phyloP scores from a whole-genome alignment of 2,888 invertebrate species.

The Eumacrocentrus americanus region DNA sequence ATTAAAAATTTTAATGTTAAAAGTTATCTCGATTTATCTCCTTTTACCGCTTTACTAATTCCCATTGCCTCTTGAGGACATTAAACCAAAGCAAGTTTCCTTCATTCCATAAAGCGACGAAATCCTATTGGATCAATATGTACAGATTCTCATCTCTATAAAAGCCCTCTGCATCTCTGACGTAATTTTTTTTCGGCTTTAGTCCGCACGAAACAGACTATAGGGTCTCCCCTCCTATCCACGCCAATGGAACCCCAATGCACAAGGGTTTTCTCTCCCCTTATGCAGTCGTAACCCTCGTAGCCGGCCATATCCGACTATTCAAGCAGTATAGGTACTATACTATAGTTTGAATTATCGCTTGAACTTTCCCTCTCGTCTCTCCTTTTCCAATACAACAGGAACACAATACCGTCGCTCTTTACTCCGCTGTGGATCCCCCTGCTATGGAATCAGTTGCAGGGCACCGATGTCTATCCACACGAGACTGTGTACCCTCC shows the following conservation, averaged over 20 bases:
- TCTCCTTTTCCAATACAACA: no score
- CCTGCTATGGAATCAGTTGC: neutral
- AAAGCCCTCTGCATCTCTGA: neutral
- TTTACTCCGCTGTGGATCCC: neutral
- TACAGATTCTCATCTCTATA: neutral
- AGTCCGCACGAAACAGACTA: conserved; percentile 49
- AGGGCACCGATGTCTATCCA: conserved; percentile 13
- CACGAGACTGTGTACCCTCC: conserved; percentile 24
- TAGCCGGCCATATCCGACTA: neutral
- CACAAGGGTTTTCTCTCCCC: conserved; percentile 46
- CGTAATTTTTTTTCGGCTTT: conserved; percentile 46
- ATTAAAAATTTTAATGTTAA: no score
- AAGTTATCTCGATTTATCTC: no score
- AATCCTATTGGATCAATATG: neutral
- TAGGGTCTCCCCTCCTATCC: neutral
- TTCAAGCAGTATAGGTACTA: no score
- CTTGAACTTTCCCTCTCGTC: no score
- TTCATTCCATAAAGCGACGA: no score
- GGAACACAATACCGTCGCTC: neutral
- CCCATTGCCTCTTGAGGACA: no score
- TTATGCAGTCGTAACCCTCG: neutral
- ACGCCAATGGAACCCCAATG: conserved; percentile 51
- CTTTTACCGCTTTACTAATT: no score
- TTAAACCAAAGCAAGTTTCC: no score
- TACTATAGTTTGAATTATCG: no score